Conservation (phyloP, 2,113 vertebrate species). For the Misgurnus anguillicaudatus region DNA sequence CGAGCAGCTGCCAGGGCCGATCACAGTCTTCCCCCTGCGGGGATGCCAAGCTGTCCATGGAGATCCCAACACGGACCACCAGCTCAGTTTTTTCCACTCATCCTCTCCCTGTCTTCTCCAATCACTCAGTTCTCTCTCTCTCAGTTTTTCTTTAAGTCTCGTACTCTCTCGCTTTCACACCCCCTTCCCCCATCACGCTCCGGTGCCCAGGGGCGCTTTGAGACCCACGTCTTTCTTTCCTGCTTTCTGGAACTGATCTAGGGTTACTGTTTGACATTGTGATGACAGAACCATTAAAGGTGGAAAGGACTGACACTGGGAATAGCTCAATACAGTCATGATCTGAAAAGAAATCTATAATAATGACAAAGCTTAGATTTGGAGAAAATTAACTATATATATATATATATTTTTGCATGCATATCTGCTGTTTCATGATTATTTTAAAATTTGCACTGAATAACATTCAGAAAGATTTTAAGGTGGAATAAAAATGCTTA, state of each 20-base stretch:
- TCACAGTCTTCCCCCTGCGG: constrained; percentile 72
- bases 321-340: not conserved
- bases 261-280: not conserved
- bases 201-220: constrained; percentile 10
- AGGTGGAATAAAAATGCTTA: too few species aligned
- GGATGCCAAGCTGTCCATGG: constrained; percentile 77
- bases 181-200: not conserved
- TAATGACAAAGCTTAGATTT: not conserved
- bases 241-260: not conserved
- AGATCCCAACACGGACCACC: constrained; percentile 49
- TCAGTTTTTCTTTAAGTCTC: constrained; percentile 7
- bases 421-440: not conserved
- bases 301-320: not conserved
- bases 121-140: constrained; percentile 17
- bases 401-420: too few species aligned
- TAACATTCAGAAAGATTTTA: too few species aligned
- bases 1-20: constrained; percentile 75
- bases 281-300: constrained; percentile 27
- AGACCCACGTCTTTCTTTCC: not conserved
- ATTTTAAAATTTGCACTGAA: not conserved
- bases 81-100: constrained; percentile 31
- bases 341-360: not conserved
- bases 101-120: constrained; percentile 22
- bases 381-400: too few species aligned
- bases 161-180: constrained; percentile 5